Evolutionary conservation across 2,888 invertebrate species (phyloP), one percentile per base, ranked within the genome.

Genomic region (Tetragonula carbonaria): DNA sequence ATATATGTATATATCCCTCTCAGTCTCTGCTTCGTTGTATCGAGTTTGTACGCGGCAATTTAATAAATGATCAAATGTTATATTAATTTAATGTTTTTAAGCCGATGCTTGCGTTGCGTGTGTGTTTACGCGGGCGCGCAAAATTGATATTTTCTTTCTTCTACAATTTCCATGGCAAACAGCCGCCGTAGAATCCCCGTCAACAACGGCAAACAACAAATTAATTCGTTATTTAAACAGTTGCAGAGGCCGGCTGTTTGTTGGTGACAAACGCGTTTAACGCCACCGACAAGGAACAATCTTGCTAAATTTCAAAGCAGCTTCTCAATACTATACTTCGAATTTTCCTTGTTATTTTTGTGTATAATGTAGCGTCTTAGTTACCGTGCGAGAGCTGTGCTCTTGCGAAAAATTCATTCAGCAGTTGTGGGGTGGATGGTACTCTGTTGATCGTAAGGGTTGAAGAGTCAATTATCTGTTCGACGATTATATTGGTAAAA

Each of bases 41-140:
- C 55, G 79, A 67, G 67, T 51, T 45, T 59, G 59, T 66, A 45
- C 33, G 21, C 57, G 33, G 51, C 57, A 57, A 51, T 81, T 81
- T 70, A 74, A 74, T 74, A 74, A 82, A 82, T n/a, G 70, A 74
- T 59, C 82, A 74, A 59, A 71, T 57, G 74, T 82, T 81, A 68
- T 66, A 81, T 82, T 74, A 81, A 74, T 81, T 70, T 65, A 65
- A 73, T 74, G 63, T 65, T 82, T 57, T 74, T 51, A 50, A 53
- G n/a, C 23, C 28, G 23, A 18, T 28, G 59, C 33, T 28, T 62
- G 67, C 67, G 73, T 28, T 63, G 73, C 63, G 50, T 63, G 55
- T 75, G 57, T 57, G 51, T 51, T 23, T 51, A 66, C 66, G 74
- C 55, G 74, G 45, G 18, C 45, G 21, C 74, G 53, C 16, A 28